phyloP scores from a whole-genome alignment of 2,888 invertebrate genomes.

The Stenchaetothrips biformis region DNA sequence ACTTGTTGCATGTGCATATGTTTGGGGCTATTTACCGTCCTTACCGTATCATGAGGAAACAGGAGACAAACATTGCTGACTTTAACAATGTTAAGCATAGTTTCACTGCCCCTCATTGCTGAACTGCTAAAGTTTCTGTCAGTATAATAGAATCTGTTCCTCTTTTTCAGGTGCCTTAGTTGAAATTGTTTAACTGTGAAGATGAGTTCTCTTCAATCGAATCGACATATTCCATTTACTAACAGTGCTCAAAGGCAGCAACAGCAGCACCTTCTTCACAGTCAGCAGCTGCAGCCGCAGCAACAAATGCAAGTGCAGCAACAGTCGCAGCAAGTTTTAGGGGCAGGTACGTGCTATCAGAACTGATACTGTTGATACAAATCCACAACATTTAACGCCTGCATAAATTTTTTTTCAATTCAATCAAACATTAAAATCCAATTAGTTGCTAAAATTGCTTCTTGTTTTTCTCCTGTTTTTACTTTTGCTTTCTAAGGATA shows the following conservation, averaged over 20 bases:
- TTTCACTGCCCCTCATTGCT: not conserved
- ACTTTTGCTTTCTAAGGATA: not conserved
- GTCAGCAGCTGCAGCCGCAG: not conserved
- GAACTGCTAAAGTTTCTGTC: not conserved
- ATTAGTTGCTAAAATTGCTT: not conserved
- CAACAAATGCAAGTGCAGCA: not conserved
- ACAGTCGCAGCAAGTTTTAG: not conserved
- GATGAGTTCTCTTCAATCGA: constrained; percentile 15
- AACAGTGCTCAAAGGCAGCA: constrained; percentile 1
- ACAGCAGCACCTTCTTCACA: not conserved
- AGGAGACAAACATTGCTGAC: not conserved
- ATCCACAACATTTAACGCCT: not conserved
- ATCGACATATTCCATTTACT: not conserved
- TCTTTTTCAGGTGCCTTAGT: not conserved
- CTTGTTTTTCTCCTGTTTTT: not conserved
- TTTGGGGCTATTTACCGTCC: no score
- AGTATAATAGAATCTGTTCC: not conserved
- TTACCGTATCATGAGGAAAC: no score
- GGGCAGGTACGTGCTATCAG: not conserved
- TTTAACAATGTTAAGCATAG: not conserved
- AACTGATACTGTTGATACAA: not conserved
- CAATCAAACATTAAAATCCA: not conserved
- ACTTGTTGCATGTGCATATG: not conserved
- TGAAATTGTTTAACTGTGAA: not conserved
- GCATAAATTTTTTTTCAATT: not conserved